Base-by-base conservation (phyloP, 2,888 invertebrate species). In the Iselma pallidipennis region DNA sequence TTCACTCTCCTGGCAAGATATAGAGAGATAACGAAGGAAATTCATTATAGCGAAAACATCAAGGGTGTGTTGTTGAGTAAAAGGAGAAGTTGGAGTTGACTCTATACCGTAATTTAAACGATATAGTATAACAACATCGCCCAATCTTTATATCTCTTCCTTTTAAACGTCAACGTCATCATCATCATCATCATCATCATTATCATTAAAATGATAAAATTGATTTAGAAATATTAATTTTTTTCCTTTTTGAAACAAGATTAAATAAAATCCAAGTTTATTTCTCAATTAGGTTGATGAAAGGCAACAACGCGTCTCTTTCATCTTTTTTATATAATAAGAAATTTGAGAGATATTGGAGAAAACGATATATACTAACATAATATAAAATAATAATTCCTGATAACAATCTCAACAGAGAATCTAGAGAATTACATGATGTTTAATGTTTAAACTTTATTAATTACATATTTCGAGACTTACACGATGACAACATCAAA, bases 391-490 rank as follows among this genome's bases (percentile, higher is more conserved):
- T 23, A 3, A 45, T 6, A 19, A 45, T 45, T 45, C n/a, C 2
- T 14, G 23, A 16, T 45, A 45, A 14, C 5, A 21, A 45, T 45
- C 6, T 12, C 10, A 26, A 37, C 55, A 25, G 28, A 19, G 31
- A 21, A 21, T 37, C 21, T 25, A n/a, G n/a, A 16, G 25, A 49
- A 9, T 3, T 5, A 4, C 4, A 16, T 14, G 42, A 48, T 45
- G 19, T 45, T 45, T 25, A 37, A 48, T 48, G 25, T 45, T 45
- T 49, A 29, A 49, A 56, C 31, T 49, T 56, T 49, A 56, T 49
- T 49, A 28, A 28, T 49, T 49, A 31, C 48, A 19, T 25, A 3
- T 23, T n/a, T n/a, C n/a, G 7, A 37, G 16, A 9, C 19, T 37
- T 16, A 7, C 16, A 37, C 2, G 6, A 37, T 37, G 9, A 16